phyloP scores from a whole-genome alignment of 2,797 vertebrate species.

The Galaxias olidus region DNA sequence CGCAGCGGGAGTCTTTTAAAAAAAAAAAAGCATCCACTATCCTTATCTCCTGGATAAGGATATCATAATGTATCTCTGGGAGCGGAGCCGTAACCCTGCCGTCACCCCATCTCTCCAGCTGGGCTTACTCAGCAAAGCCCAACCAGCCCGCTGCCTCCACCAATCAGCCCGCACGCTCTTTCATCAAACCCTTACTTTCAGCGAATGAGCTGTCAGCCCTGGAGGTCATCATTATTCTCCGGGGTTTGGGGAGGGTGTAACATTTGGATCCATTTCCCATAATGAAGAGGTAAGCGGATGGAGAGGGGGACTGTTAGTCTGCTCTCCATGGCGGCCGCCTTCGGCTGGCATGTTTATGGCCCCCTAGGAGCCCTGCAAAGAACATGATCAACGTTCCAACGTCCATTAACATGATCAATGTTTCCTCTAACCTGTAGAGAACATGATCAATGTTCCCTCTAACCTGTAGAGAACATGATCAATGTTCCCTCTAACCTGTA shows the following conservation, averaged over 20 bases:
- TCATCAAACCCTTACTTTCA: conserved; percentile 2
- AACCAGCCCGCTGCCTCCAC: neutral
- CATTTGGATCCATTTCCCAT: conserved; percentile 36
- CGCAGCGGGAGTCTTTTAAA: too few species aligned
- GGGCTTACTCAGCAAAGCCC: too few species aligned
- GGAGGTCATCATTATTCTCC: conserved; percentile 12
- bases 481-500: too few species aligned
- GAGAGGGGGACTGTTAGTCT: conserved; percentile 13
- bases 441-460: too few species aligned
- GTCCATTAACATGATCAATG: too few species aligned
- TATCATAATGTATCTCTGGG: too few species aligned
- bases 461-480: too few species aligned
- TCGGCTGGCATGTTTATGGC: conserved; percentile 15
- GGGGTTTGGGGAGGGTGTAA: conserved; percentile 5
- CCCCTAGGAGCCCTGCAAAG: neutral
- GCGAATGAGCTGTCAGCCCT: conserved; percentile 1
- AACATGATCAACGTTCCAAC: too few species aligned
- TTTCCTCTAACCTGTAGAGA: too few species aligned
- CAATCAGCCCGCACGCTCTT: neutral
- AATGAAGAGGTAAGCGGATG: conserved; percentile 26
- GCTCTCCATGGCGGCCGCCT: neutral
- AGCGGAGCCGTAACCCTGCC: neutral
- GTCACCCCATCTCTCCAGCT: neutral
- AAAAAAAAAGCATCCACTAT: too few species aligned
- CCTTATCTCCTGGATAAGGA: too few species aligned